phyloP scores from a whole-genome alignment of 2,113 vertebrate species.

The Mirza zaza region DNA sequence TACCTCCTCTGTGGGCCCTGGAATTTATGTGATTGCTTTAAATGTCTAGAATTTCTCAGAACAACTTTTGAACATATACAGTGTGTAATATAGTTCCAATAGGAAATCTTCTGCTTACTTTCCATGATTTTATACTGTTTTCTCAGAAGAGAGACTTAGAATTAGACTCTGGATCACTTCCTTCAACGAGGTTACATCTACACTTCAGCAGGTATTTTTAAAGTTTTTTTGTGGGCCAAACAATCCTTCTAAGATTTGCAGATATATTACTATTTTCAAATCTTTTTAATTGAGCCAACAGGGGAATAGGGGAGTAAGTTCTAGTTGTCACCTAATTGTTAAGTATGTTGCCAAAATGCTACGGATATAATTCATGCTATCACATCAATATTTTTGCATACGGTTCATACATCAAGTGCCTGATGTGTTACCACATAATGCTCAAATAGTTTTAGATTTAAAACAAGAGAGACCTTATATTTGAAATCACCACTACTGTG shows the following conservation, averaged over 20 bases:
- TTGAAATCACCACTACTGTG: too few species aligned
- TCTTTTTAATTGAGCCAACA: background rate
- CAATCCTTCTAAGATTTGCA: background rate
- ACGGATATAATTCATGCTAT: background rate
- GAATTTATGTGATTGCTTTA: background rate
- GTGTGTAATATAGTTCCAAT: background rate
- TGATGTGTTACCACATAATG: background rate
- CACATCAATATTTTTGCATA: background rate
- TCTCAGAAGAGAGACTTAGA: background rate
- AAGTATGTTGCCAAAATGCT: background rate
- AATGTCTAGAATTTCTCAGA: background rate
- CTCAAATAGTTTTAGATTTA: background rate
- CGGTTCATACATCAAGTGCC: background rate
- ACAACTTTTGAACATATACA: background rate
- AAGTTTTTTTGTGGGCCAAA: background rate
- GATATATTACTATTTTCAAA: background rate
- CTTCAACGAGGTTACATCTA: background rate
- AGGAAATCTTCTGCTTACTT: background rate
- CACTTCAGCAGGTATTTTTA: background rate
- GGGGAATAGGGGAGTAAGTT: background rate
- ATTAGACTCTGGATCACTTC: background rate
- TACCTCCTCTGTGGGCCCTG: background rate
- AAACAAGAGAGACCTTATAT: too few species aligned
- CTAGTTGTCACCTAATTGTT: background rate
- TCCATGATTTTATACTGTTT: background rate